Base-by-base conservation (phyloP, 2,797 vertebrate genomes). In the Petrocephalus schoutedeni region DNA sequence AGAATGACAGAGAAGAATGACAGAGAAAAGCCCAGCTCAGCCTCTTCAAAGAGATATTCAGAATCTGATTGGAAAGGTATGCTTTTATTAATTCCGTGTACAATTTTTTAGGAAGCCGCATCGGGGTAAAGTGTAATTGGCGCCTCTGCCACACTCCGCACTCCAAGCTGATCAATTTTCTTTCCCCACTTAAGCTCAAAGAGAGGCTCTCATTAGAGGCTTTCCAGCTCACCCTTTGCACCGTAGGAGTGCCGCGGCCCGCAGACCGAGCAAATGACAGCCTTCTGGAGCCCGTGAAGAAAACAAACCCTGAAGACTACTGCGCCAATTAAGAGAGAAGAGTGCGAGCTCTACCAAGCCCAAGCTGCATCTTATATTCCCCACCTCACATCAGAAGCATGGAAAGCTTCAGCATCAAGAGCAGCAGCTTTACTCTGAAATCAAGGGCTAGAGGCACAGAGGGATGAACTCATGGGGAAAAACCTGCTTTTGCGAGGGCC, bases 171-270 rank as follows among this genome's bases (percentile, higher is more conserved):
- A 61, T 49, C 85, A 16, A 45, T 49, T 64, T 45, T 61, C 56
- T 49, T 12, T 49, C 85, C 54, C 54, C 19, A 23, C 58, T 61
- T 61, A 61, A 61, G 85, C 58, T 86, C 32, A 41, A 21, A 61
- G 57, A 86, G 28, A 51, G 54, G 23, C 84, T 36, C 58, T 90
- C 87, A 89, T 91, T 91, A 89, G 51, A 64, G 82, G 84, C 85
- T 88, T 86, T 89, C 36, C 49, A 4, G 85, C 51, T n/a, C 23
- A 77, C 84, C 84, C 21, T 85, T 12, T 16, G 57, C 14, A 4
- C 56, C 57, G 10, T 49, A 16, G 56, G 85, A 58, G 56, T 12
- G 41, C 84, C 2, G 54, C 32, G 53, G 84, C 54, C 54, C 7
- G 16, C 23, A 14, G 64, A 80, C 67, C 80, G 36, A 64, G 87